These are phyloP conservation scores for Melangyna quadrimaculata DNA, from an alignment of 2,888 invertebrate genomes.

Conservation along the genomic window DNA sequence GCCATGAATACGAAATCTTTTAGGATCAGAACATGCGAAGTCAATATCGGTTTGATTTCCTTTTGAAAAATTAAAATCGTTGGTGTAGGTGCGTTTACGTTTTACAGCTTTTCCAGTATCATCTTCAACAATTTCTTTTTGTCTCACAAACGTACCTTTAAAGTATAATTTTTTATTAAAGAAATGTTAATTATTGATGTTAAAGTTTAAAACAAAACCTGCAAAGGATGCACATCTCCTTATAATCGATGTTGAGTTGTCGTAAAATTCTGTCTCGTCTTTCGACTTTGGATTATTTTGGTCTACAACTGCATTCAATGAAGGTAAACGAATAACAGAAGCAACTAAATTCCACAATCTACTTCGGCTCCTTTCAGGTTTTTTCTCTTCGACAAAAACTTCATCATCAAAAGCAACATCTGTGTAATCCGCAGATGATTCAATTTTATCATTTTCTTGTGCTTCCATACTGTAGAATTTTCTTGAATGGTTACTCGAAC, in stretches of 20 bases:
- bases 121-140: slow-evolving; percentile 72
- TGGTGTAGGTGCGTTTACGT: slow-evolving; percentile 77
- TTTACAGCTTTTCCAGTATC: slow-evolving; percentile 74
- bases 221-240: slow-evolving; percentile 79
- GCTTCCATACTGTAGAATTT: slow-evolving; percentile 47
- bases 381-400: slow-evolving; percentile 72
- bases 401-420: slow-evolving; percentile 68
- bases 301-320: slow-evolving; percentile 39
- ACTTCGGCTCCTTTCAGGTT: slow-evolving; percentile 13
- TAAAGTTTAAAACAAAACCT: slow-evolving; percentile 57
- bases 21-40: slow-evolving; percentile 74
- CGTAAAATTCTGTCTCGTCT: slow-evolving; percentile 18
- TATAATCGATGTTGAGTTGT: slow-evolving; percentile 75
- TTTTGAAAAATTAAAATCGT: slow-evolving; percentile 71
- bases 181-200: neutral
- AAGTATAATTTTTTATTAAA: slow-evolving; percentile 19
- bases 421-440: slow-evolving; percentile 40
- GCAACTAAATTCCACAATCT: slow-evolving; percentile 74
- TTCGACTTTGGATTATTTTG: neutral
- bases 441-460: slow-evolving; percentile 23
- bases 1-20: slow-evolving; percentile 79
- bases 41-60: slow-evolving; percentile 50
- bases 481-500: neutral
- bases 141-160: slow-evolving; percentile 77
- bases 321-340: slow-evolving; percentile 77